Base-by-base conservation (phyloP, 2,113 vertebrate genomes). In the Planiliza haematocheilus region DNA sequence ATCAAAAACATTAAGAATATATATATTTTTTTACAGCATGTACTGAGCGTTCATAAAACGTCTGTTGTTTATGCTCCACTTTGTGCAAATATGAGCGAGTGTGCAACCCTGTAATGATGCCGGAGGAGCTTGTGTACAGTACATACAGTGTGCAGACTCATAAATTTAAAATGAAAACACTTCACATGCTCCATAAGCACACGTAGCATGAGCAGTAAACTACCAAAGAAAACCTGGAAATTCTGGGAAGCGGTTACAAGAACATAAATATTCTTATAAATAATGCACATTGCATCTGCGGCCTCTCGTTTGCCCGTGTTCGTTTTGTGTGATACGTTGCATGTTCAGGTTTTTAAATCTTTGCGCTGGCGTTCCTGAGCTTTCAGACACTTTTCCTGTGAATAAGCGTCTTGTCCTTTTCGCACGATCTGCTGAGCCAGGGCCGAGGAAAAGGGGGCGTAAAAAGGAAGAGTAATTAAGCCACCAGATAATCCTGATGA, bases 401-500 rank as follows among this genome's bases (percentile, higher is more conserved):
- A 86, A 83, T 71, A 55, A 79, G 81, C 38, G 16, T 57, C 76
- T 74, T 71, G 77, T 80, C 63, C 70, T 49, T 58, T 56, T 4
- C n/a, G 4, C 16, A 16, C 49, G 58, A 50, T 75, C 64, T 85
- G 84, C 89, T 88, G 86, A 87, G 83, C 84, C 88, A 51, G 81
- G 85, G 52, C 79, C 36, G 66, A 71, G 64, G 53, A 66, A 76
- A 68, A 76, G 24, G 42, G 74, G 67, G 56, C 36, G 51, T 68
- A 50, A 76, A 30, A 60, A 74, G 70, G 67, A 81, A 84, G 86
- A 80, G 90, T 85, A 71, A 89, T 91, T 88, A 91, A 90, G 74
- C 70, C 64, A 72, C 74, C 69, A 77, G 77, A 79, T 83, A 81
- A 87, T 89, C 85, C 88, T 91, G 88, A 93, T 56, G 82, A 86